Base-by-base conservation (phyloP, 2,113 vertebrate species). In the Syngnathoides biaculeatus region DNA sequence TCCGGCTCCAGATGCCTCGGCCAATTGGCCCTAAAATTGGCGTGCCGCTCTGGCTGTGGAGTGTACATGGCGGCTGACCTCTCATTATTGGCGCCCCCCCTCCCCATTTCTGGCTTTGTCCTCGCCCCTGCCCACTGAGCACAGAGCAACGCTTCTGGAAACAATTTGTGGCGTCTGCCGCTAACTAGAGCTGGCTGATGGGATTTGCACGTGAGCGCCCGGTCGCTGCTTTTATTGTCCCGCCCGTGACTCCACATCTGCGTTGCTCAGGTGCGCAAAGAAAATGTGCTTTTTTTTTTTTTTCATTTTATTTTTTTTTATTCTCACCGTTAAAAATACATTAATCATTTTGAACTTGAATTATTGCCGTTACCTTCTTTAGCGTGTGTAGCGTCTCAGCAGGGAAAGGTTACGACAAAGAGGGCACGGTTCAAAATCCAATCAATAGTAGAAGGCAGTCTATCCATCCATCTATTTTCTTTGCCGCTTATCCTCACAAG, bases 21-120 rank as follows among this genome's bases (percentile, higher is more conserved):
- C 91, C 96, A 98, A 98, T 97, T 96, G 95, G 97, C 94, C 94
- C 89, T 96, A 97, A 98, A 98, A 97, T 98, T 97, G 93, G 92
- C 89, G 78, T 71, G 87, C 92, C 87, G 94, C 91, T 94, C 93
- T 93, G 94, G 91, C 92, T 89, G 90, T 83, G 89, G 77, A 84
- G 87, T 92, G 86, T 84, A 92, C 89, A 92, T 93, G 93, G 93
- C 89, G 87, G 91, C 79, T 90, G 89, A 92, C 88, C 89, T 76
- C 87, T 92, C 94, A 94, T 93, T 92, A 90, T 73, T 84, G 35
- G 56, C 75, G 64, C 61, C 89, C 86, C 84, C 72, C 74, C 55
- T 71, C 65, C 50, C 19, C 67, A 81, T 86, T 74, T 42, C 72
- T 27, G 19, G 5, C 20, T 50, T 35, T 59, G 47, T 64, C 24